Evolutionary conservation across 2,888 invertebrate genomes (phyloP).

Genomic region (Oligia latruncula): DNA sequence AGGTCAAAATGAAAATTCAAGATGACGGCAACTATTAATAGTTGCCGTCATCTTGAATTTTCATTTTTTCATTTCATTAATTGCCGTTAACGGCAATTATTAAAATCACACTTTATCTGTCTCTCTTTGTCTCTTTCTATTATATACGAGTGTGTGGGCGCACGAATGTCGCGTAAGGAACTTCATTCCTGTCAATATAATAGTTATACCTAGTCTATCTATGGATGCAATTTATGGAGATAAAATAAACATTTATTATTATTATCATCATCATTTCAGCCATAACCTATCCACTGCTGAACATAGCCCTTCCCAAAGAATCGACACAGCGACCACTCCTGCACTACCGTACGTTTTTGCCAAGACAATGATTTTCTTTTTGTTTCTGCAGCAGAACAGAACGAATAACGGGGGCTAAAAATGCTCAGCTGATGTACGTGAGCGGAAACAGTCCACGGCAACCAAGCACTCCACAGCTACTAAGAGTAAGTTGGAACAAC

Average conservation of each 20-base stretch:
- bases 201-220: not conserved
- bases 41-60: too few species aligned
- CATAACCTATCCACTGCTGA: too few species aligned
- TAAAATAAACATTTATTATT: not conserved
- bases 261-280: not conserved
- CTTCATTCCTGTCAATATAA: not conserved
- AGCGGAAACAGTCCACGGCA: constrained; percentile 77
- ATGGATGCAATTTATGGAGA: not conserved
- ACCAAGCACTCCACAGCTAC: constrained; percentile 82
- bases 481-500: constrained; percentile 71
- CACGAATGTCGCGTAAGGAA: too few species aligned
- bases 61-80: too few species aligned
- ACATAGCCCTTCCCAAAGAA: not conserved
- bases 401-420: constrained; percentile 75
- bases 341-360: not conserved
- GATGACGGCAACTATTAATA: too few species aligned
- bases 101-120: too few species aligned
- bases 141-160: too few species aligned
- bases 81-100: too few species aligned
- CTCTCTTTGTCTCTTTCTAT: too few species aligned
- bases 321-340: not conserved
- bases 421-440: constrained; percentile 81
- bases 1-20: too few species aligned
- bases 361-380: not conserved
- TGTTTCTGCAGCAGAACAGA: constrained; percentile 63